Evolutionary conservation across 2,888 invertebrate genomes (phyloP), one percentile per base, ranked within the genome.

Genomic region (Acanthoscelides obtectus): DNA sequence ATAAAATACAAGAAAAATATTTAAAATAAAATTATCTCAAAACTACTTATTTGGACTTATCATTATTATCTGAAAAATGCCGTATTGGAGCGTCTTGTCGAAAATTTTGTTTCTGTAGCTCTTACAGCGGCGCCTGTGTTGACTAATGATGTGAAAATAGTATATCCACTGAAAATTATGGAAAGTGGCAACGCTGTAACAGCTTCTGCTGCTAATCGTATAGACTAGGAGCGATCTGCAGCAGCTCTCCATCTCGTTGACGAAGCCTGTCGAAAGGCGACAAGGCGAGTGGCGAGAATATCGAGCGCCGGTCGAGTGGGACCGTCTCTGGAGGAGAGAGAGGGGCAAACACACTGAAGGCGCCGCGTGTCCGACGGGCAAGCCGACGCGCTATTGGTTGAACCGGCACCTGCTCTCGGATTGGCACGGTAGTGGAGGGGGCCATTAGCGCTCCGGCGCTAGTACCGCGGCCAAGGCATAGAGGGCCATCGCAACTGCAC

Each of bases 401-500:
- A 80, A 78, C 75, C 87, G 87, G 86, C 88, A 88, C 88, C 88
- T 89, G 85, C 85, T 83, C 66, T 45, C 84, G 83, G 84, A 84
- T 83, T 84, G 85, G 84, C 84, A 82, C 81, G 81, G 79, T 77
- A 80, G 83, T 86, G 85, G 84, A 82, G 85, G 85, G 84, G 85
- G 85, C 85, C 85, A 85, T 85, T 84, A 85, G 45, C 84, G 86
- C 87, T 79, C 87, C 88, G 84, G 86, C 86, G 79, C 87, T 88
- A 88, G 88, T 88, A 88, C 88, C 87, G 87, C 85, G 87, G 87
- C 87, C 88, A 91, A 90, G 90, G 92, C 91, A 91, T 91, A 91
- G 91, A 90, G 91, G 91, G 92, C 91, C 90, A 91, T 92, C 91
- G 45, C 45, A 91, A 91, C 91, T 90, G 91, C 87, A 91, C 92